Conservation (phyloP, 2,113 vertebrate species). For the Nerophis lumbriciformis region DNA sequence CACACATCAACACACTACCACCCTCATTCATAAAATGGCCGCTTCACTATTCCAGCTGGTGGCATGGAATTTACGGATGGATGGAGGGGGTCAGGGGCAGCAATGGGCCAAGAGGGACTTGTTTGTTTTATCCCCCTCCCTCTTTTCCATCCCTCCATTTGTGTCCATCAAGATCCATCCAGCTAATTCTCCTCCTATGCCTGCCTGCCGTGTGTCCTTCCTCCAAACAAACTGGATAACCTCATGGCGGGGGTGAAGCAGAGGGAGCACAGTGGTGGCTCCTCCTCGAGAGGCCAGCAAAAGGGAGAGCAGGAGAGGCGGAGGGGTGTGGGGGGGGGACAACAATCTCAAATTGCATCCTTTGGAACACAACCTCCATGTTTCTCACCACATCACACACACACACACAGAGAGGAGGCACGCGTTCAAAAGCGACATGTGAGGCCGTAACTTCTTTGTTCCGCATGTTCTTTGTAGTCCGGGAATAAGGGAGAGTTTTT, state of each 20-base stretch:
- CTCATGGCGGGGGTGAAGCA: slow-evolving; percentile 55
- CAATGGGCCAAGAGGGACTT: slow-evolving; percentile 45
- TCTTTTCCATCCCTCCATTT: slow-evolving; percentile 6
- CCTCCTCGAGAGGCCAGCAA: slow-evolving; percentile 62
- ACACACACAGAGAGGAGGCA: slow-evolving; percentile 35
- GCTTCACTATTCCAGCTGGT: slow-evolving; percentile 63
- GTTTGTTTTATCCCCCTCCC: slow-evolving; percentile 41
- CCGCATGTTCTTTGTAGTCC: slow-evolving; percentile 14
- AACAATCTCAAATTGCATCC: slow-evolving; percentile 66
- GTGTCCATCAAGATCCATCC: slow-evolving; percentile 27
- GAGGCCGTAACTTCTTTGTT: slow-evolving; percentile 14
- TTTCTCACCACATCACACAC: slow-evolving; percentile 65
- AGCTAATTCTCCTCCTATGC: slow-evolving; percentile 30
- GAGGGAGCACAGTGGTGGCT: slow-evolving; percentile 40
- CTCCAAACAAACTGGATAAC: slow-evolving; percentile 70
- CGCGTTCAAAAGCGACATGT: slow-evolving; percentile 42
- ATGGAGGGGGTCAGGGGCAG: slow-evolving; percentile 44
- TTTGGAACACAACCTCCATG: slow-evolving; percentile 56
- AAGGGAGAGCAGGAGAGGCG: slow-evolving; percentile 38
- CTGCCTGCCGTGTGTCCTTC: slow-evolving; percentile 30
- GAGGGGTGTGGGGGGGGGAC: neutral
- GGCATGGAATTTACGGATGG: slow-evolving; percentile 62
- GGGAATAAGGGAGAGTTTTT: slow-evolving; percentile 20
- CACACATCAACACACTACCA: slow-evolving; percentile 36
- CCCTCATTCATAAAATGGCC: slow-evolving; percentile 71